Base-by-base conservation (phyloP, 1,140 invertebrate genomes). In the Zaprionus gabonicus region DNA sequence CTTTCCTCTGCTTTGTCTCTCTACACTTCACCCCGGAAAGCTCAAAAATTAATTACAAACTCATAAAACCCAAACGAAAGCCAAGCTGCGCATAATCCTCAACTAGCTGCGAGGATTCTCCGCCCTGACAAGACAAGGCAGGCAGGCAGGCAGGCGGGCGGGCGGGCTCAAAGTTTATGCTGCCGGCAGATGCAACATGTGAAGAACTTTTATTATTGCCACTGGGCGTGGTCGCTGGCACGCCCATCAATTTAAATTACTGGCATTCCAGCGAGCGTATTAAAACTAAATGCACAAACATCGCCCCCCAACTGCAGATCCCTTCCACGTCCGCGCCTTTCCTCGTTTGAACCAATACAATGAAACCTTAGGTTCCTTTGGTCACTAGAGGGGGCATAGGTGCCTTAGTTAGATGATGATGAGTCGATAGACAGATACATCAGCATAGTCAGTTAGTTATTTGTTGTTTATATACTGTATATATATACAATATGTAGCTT, bases 161-260 rank as follows among this genome's bases (percentile, higher is more conserved):
- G 20, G 20, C 0, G n/a, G n/a, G n/a, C n/a, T n/a, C 5, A n/a
- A 9, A 41, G 31, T 53, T 55, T 34, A 34, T 34, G 49, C 25
- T 34, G 49, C 25, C 20, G 62, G 49, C 34, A 41, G 56, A 83
- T 87, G 85, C 85, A 88, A 90, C 84, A 88, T 90, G 81, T 90
- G 85, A 81, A 71, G 68, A 68, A 68, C 63, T 68, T 73, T 41
- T 51, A 64, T 77, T 73, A 67, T 73, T 77, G 36, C 57, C 68
- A 53, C 10, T 49, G 74, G 71, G 63, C 46, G 75, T 71, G 66
- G 74, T 84, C 84, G 7, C 41, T 20, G 84, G 71, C 84, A 88
- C 84, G 84, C 84, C 84, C 84, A 88, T 90, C 78, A 88, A 88
- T 84, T 81, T 90, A 88, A 88, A 88, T 90, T 88, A 88, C 85